Evolutionary conservation across 2,888 invertebrate genomes (phyloP).

Genomic region (Chesias legatella): DNA sequence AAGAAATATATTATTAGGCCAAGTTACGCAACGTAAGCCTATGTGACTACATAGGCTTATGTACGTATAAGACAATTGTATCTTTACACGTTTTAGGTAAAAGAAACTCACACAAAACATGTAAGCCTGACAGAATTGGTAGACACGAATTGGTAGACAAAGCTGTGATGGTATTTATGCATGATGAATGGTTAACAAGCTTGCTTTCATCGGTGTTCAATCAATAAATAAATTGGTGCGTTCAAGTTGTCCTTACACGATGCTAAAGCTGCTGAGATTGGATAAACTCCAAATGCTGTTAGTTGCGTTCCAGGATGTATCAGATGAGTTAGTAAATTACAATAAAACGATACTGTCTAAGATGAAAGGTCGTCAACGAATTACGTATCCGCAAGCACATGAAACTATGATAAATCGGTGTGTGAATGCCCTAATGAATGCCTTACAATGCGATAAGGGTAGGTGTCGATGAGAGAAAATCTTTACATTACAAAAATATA

Average conservation of each 20-base stretch:
- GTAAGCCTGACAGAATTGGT: constrained; percentile 12
- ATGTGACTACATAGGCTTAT: too few relatives aligned
- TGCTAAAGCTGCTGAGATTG: constrained; percentile 23
- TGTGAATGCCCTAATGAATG: constrained; percentile 19
- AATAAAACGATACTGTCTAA: too few relatives aligned
- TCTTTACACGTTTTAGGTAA: constrained; percentile 8
- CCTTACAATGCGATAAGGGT: constrained; percentile 31
- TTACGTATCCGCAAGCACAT: constrained; percentile 31
- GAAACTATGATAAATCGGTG: constrained; percentile 27
- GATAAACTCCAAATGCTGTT: constrained; percentile 5
- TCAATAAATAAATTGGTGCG: too few relatives aligned
- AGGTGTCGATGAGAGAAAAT: constrained; percentile 35
- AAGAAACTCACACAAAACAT: constrained; percentile 21
- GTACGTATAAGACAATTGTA: too few relatives aligned
- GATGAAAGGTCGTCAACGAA: constrained; percentile 8
- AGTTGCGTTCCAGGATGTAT: too few relatives aligned
- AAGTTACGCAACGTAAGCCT: too few relatives aligned
- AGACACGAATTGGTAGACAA: too few relatives aligned
- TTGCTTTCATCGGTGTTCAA: too few relatives aligned
- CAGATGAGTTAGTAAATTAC: too few relatives aligned
- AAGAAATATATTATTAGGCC: neutral
- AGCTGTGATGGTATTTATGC: too few relatives aligned
- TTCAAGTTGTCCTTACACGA: too few relatives aligned
- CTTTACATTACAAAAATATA: constrained; percentile 60
- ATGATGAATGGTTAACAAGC: too few relatives aligned